Percentiles rank a stretch among this genome's conserved stretches.
These are phyloP conservation scores for Pollenia angustigena DNA, from an alignment of 2,888 invertebrate species.

Conservation along the genomic window DNA sequence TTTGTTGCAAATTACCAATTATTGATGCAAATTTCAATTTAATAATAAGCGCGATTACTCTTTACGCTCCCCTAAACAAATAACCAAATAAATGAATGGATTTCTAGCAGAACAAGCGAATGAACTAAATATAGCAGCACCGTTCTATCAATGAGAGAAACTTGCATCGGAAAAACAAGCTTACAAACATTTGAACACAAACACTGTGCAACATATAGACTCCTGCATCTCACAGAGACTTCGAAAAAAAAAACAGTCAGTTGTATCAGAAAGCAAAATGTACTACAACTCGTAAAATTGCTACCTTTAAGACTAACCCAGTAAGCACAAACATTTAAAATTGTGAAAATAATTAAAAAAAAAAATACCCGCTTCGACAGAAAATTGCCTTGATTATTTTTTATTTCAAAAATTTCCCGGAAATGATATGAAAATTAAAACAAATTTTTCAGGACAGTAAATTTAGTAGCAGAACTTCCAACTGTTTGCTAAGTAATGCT, in stretches of 20 bases:
- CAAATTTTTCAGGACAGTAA: too few relatives aligned
- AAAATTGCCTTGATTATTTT: too few relatives aligned
- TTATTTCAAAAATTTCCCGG: too few relatives aligned
- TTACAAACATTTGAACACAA: background rate
- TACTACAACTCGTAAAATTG: background rate
- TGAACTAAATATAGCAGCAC: background rate
- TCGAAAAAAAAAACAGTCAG: background rate
- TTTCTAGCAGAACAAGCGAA: conserved; percentile 15
- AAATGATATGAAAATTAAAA: too few relatives aligned
- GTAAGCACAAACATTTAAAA: too few relatives aligned
- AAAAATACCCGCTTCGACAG: too few relatives aligned
- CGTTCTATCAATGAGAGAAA: background rate
- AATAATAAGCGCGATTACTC: conserved; percentile 70
- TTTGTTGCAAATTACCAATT: conserved; percentile 74
- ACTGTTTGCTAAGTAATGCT: background rate
- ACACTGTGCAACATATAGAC: background rate
- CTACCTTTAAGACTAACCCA: background rate
- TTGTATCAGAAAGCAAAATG: conserved; percentile 10
- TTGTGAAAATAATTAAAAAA: too few relatives aligned
- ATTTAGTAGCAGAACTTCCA: too few relatives aligned
- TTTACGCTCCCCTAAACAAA: conserved; percentile 64
- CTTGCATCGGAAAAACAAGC: background rate
- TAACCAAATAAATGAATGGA: conserved; percentile 56
- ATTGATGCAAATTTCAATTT: conserved; percentile 76
- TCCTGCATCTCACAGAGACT: background rate